Evolutionary conservation across 2,797 vertebrate genomes (phyloP).

Genomic region (Spatula clypeata): DNA sequence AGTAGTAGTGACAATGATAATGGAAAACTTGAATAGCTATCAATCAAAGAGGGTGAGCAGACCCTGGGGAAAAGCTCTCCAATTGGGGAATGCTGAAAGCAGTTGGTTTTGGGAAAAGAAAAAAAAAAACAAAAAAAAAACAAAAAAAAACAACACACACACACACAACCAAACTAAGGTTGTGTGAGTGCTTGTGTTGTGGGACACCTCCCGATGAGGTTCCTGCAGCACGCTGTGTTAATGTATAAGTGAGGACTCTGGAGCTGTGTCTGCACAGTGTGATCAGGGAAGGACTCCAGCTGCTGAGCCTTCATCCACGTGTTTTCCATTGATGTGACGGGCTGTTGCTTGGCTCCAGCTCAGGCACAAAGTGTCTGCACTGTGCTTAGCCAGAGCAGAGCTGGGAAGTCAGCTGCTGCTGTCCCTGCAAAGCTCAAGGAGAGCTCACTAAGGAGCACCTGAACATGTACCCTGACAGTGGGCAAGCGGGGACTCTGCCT

Average conservation of each 20-base stretch:
- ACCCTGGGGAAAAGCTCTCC: not conserved
- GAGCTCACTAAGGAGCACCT: not conserved
- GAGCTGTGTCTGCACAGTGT: not conserved
- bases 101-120: not conserved
- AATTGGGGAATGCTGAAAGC: not conserved
- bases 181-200: fast-evolving
- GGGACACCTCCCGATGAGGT: not conserved
- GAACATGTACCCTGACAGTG: fast-evolving
- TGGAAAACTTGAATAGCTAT: not conserved
- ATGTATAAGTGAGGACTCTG: not conserved
- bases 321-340: not conserved
- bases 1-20: not conserved
- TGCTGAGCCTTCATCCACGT: not conserved
- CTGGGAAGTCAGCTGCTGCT: not conserved
- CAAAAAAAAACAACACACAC: no score
- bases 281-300: not conserved
- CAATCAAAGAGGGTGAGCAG: not conserved
- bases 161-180: fast-evolving
- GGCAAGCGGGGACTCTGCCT: not conserved
- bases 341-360: not conserved
- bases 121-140: no score
- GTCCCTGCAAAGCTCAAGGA: not conserved
- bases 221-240: not conserved
- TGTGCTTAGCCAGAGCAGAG: not conserved
- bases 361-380: not conserved